Base-by-base conservation (phyloP, 2,113 vertebrate species). In the Epinephelus cyanopodus region DNA sequence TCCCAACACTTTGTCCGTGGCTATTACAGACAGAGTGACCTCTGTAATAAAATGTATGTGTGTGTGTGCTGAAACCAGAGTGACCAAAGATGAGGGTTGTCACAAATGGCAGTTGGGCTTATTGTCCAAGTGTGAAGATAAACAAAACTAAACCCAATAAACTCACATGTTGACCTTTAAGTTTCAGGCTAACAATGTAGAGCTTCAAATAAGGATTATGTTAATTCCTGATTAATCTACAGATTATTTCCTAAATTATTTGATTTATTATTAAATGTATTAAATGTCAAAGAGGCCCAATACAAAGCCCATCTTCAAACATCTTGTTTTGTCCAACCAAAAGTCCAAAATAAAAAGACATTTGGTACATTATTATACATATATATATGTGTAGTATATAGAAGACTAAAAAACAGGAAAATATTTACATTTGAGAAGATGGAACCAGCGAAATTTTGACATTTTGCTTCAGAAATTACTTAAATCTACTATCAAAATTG, bases 1-100 rank as follows among this genome's bases (percentile, higher is more conserved):
- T 86, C 74, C 86, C 70, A 65, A 88, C 77, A 88, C 80, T 89
- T 84, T 60, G 58, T 81, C 56, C 50, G 8, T 60, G 66, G 64
- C 58, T 70, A 33, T 82, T 78, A 69, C 71, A 65, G 47, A 69
- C 71, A 62, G 42, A 70, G 23, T 86, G 79, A 88, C 87, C 90
- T 78, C 84, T 69, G 66, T 53, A 53, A 37, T 69, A 37, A 68
- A 52, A 50, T 21, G 21, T 47, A 39, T 71, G 65, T 79, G n/a
- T 67, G 60, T 53, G 29, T 63, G 42, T 58, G 9, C 60, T 74
- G 1, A 83, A 75, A 53, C 79, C 58, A 47, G 60, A 77, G 50
- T 77, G 77, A 84, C 81, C 82, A 60, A 29, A 50, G 10, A 52
- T 53, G 27, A 74, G 50, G 61, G 37, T 6, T 63, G 65, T 53